Conservation (phyloP, 2,888 invertebrate genomes). For the Drosophila parthenogenetica region DNA sequence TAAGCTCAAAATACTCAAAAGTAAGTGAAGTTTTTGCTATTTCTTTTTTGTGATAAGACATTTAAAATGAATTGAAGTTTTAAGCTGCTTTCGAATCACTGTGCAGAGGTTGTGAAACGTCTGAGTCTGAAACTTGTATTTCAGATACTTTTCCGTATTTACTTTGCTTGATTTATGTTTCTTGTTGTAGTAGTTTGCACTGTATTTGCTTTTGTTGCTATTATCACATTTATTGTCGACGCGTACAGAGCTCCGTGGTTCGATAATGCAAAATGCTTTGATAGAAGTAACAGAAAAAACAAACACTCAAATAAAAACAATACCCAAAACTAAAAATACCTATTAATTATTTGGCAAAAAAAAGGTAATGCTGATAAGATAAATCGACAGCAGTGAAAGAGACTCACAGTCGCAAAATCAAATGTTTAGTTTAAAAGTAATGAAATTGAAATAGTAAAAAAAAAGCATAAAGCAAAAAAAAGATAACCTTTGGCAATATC, state of each 20-base stretch:
- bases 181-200: constrained; percentile 8
- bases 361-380: constrained; percentile 50
- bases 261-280: constrained; percentile 50
- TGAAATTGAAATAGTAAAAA: constrained; percentile 19
- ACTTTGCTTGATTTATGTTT: constrained; percentile 18
- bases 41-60: too few relatives aligned
- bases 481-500: constrained; percentile 24
- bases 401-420: constrained; percentile 8
- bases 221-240: constrained; percentile 2
- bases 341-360: constrained; percentile 39
- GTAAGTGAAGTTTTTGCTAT: neutral
- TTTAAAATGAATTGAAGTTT: neutral
- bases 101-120: constrained; percentile 30
- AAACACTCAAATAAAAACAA: constrained; percentile 5
- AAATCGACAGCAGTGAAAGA: constrained; percentile 28
- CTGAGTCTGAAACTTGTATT: constrained; percentile 37
- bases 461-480: neutral
- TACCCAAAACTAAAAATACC: constrained; percentile 10
- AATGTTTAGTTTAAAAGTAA: constrained; percentile 16
- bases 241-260: constrained; percentile 17
- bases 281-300: constrained; percentile 48
- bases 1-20: neutral
- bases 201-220: too few relatives aligned
- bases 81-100: constrained; percentile 26
- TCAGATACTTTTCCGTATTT: constrained; percentile 32